Base-by-base conservation (phyloP, 2,797 vertebrate species). In the Bufotes viridis region DNA sequence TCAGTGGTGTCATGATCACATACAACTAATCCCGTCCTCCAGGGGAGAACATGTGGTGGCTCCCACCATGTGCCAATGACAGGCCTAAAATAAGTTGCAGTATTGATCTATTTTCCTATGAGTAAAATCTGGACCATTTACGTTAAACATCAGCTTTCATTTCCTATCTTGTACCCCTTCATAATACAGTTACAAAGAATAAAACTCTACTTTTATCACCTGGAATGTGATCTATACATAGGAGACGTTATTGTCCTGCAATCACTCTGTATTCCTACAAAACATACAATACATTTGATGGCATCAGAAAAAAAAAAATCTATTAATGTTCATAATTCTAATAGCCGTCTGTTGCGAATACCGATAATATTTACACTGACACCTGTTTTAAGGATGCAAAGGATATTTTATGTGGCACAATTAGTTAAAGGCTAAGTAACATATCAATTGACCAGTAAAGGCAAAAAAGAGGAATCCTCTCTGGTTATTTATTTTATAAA, bases 291-390 rank as follows among this genome's bases (percentile, higher is more conserved):
- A 60, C 53, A 80, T 72, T 80, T 58, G 55, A 29, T 61, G 65
- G 74, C 51, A 20, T 78, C n/a, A 78, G 84, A 78, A 65, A 75
- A n/a, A 76, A 75, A 81, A 8, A 81, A 7, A 20, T 29, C 42
- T 78, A 51, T 58, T 49, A 12, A 24, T 76, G 57, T 63, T 2
- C n/a, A 51, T 51, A 67, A 24, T 67, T 49, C 58, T 76, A 76
- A 63, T 76, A 72, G 18, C 55, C 13, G 14, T 53, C 67, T 78
- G 72, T 7, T 55, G 74, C 58, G 3, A 84, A 42, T 74, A 85
- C 83, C 51, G 70, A 49, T n/a, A 75, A 65, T 85, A 85, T 85
- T 85, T 85, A 85, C 83, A 84, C 72, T 49, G 26, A 63, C 69
- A 42, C 70, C 53, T 12, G 53, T 34, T 83, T n/a, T 84, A 42